Base-by-base conservation (phyloP, 2,888 invertebrate species). In the Quadriops clusia region DNA sequence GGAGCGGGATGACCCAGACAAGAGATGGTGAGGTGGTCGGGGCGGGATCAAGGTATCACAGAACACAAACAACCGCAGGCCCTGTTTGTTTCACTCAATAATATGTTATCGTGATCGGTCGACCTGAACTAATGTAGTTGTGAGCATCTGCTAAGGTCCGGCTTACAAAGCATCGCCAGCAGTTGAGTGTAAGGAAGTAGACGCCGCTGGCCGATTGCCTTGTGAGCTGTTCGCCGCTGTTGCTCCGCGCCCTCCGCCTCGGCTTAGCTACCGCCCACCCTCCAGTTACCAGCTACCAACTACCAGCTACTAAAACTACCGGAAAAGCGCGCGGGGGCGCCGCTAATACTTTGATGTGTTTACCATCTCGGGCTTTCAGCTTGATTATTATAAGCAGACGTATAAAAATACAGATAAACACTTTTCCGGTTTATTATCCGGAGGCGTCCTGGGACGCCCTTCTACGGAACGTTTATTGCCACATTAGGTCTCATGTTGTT, bases 71-170 rank as follows among this genome's bases (percentile, higher is more conserved):
- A 57, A 47, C 56, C 55, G 44, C 49, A 45, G 51, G 55, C 50
- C 38, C 41, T 38, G 48, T 53, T 51, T 56, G 54, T 53, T 56
- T 53, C 54, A 52, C 55, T 55, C 58, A 55, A 58, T 58, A 59
- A 58, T 58, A 56, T 52, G 57, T 58, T 59, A 59, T 60, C 56
- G 53, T 54, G 58, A 53, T 52, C 54, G 49, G 49, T 54, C 56
- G 50, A 55, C 56, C 55, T 51, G 55, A 58, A 59, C 47, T 60
- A 58, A 59, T 58, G 55, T 54, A 56, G 53, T 56, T 56, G 54
- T 51, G 48, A 53, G 54, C 55, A 51, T 54, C 54, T 54, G 55
- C 47, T 53, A 48, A 49, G 53, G 51, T 53, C 47, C 42, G 39
- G 38, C 32, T 35, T 32, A 40, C 40, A 40, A 40, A 38, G 38